phyloP scores from a whole-genome alignment of 2,888 invertebrate species.

The Drosophila barbarae region DNA sequence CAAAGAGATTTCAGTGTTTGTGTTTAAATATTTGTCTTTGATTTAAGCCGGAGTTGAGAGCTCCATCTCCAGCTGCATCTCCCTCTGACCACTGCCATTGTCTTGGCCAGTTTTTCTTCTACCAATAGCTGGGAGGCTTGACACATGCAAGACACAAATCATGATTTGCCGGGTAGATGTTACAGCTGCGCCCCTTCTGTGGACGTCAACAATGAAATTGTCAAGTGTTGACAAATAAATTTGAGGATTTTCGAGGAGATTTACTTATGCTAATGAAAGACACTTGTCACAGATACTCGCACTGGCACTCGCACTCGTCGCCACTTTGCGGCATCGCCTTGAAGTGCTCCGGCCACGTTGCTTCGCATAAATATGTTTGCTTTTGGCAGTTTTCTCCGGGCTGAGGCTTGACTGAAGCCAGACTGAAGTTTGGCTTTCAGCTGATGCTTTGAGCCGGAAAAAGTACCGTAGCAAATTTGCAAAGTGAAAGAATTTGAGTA shows the following conservation, averaged over 20 bases:
- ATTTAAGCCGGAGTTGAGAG: conserved; percentile 67
- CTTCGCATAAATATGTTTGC: conserved; percentile 62
- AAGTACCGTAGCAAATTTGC: conserved; percentile 70
- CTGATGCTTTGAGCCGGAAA: conserved; percentile 31
- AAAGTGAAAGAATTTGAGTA: conserved; percentile 62
- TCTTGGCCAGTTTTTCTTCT: conserved; percentile 42
- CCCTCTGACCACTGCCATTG: conserved; percentile 52
- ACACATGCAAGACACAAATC: conserved; percentile 63
- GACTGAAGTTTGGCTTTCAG: conserved; percentile 6
- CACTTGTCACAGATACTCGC: conserved; percentile 71
- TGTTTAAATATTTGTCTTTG: conserved; percentile 73
- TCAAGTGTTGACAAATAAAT: conserved; percentile 79
- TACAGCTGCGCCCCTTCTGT: conserved; percentile 56
- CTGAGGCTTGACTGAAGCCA: neutral
- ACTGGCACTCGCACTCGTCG: conserved; percentile 17
- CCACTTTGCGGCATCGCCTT: conserved; percentile 57
- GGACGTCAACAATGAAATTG: conserved; percentile 74
- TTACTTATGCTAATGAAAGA: conserved; percentile 75
- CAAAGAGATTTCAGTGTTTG: conserved; percentile 29
- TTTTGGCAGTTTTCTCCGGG: conserved; percentile 9
- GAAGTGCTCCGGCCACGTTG: conserved; percentile 60
- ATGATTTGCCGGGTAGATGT: conserved; percentile 67
- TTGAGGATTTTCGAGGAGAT: conserved; percentile 73
- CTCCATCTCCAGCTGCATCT: conserved; percentile 37
- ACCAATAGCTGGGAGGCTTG: conserved; percentile 12